phyloP scores from a whole-genome alignment of 2,888 invertebrate genomes.

The Nomada flava region DNA sequence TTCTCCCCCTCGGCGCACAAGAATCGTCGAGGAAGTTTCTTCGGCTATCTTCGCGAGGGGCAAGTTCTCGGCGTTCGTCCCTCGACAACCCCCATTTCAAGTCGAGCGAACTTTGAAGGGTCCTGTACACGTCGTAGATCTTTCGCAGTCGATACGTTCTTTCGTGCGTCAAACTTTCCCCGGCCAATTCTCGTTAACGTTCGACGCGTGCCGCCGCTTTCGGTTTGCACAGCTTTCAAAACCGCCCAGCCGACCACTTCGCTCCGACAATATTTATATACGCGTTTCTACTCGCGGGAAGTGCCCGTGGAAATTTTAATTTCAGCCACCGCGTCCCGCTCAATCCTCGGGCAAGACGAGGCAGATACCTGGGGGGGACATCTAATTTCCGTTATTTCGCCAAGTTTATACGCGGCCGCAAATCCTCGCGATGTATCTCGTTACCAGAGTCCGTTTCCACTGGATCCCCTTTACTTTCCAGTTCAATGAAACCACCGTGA shows the following conservation, averaged over 20 bases:
- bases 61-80: background rate
- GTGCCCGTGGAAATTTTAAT: background rate
- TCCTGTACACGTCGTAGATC: background rate
- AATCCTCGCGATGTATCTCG: constrained; percentile 19
- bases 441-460: constrained; percentile 24
- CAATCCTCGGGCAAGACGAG: background rate
- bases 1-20: background rate
- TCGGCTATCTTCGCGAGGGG: background rate
- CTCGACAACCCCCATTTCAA: constrained; percentile 19
- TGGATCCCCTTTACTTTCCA: background rate
- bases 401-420: background rate
- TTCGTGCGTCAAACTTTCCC: background rate
- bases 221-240: constrained; percentile 1
- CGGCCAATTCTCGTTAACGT: constrained; percentile 22
- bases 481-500: constrained; percentile 7
- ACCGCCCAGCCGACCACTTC: background rate
- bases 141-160: constrained; percentile 23
- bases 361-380: background rate
- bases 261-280: background rate
- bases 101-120: constrained; percentile 13
- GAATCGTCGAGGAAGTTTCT: constrained; percentile 17
- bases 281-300: background rate
- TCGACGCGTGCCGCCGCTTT: background rate
- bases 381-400: background rate
- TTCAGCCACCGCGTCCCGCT: background rate